Percentiles rank a stretch among this genome's conserved stretches.
Evolutionary conservation across 2,888 invertebrate genomes (phyloP).

Genomic region (Drosophila diplacantha): DNA sequence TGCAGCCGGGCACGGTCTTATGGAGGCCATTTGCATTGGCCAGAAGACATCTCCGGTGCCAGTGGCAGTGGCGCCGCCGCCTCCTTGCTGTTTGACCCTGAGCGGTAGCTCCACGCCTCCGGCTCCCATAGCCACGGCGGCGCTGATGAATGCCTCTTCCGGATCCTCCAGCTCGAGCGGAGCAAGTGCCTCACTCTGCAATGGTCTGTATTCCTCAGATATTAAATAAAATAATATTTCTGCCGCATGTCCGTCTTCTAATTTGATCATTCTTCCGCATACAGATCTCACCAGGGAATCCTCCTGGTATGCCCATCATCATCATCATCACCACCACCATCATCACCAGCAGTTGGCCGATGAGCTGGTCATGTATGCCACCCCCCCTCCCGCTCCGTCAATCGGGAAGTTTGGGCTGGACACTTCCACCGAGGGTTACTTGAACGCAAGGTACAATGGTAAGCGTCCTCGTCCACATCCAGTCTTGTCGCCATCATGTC

Average conservation of each 20-base stretch:
- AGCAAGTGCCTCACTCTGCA: slow-evolving; percentile 54
- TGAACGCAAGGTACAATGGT: slow-evolving; percentile 77
- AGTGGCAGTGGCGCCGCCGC: slow-evolving; percentile 19
- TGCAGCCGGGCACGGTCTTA: slow-evolving; percentile 52
- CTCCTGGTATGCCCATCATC: slow-evolving; percentile 70
- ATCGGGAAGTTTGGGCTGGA: slow-evolving; percentile 76
- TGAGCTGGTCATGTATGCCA: slow-evolving; percentile 74
- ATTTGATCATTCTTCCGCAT: not conserved
- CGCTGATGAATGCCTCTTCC: slow-evolving; percentile 55
- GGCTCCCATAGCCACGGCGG: slow-evolving; percentile 51
- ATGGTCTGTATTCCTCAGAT: slow-evolving; percentile 45
- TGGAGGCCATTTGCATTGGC: slow-evolving; percentile 63
- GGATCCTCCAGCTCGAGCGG: slow-evolving; percentile 36
- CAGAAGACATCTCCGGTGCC: slow-evolving; percentile 55
- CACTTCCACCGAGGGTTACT: slow-evolving; percentile 76
- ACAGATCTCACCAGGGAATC: slow-evolving; percentile 70
- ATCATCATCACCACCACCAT: slow-evolving; percentile 63
- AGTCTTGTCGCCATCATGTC: slow-evolving; percentile 19
- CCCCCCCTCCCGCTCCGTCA: slow-evolving; percentile 64
- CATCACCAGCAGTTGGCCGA: slow-evolving; percentile 74
- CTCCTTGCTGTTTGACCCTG: slow-evolving; percentile 46
- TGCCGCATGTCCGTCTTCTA: not conserved
- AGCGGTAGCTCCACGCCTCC: slow-evolving; percentile 52
- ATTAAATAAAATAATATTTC: not conserved
- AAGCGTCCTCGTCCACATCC: slow-evolving; percentile 62